Conservation (phyloP, 2,113 vertebrate species). For the Morphnarchus princeps region DNA sequence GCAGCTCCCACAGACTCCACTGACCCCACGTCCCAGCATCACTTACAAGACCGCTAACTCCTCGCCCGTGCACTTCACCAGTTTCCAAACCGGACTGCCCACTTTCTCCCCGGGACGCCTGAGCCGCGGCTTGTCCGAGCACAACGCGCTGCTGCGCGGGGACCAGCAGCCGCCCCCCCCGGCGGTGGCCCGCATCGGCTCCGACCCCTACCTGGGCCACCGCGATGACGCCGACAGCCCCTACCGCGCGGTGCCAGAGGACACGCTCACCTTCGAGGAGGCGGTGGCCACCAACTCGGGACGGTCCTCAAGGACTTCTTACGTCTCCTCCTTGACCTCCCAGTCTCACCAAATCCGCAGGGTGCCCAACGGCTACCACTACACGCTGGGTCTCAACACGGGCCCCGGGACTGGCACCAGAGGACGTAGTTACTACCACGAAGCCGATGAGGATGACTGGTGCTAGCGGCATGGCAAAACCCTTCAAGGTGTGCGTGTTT, state of each 20-base stretch:
- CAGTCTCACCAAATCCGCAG: slow-evolving; percentile 82
- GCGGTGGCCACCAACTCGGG: slow-evolving; percentile 83
- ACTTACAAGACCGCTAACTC: slow-evolving; percentile 94
- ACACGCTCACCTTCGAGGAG: slow-evolving; percentile 86
- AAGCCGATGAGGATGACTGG: slow-evolving; percentile 88
- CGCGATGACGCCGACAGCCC: slow-evolving; percentile 59
- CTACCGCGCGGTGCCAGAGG: slow-evolving; percentile 73
- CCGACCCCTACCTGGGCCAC: slow-evolving; percentile 87
- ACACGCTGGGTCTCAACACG: slow-evolving; percentile 77
- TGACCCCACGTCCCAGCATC: slow-evolving; percentile 89
- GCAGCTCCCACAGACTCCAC: slow-evolving; percentile 92
- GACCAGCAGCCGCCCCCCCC: slow-evolving; percentile 71
- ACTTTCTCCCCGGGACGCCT: slow-evolving; percentile 83
- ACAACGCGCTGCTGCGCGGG: slow-evolving; percentile 81
- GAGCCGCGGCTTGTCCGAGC: slow-evolving; percentile 89
- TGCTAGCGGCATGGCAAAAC: slow-evolving; percentile 84
- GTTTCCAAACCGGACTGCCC: slow-evolving; percentile 63
- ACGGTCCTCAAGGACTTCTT: slow-evolving; percentile 81
- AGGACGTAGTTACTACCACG: slow-evolving; percentile 82
- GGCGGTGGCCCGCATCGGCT: slow-evolving; percentile 82
- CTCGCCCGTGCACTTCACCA: slow-evolving; percentile 86
- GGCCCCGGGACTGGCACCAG: slow-evolving; percentile 69
- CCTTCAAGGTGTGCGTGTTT: neutral
- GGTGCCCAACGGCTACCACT: slow-evolving; percentile 90
- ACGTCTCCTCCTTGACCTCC: slow-evolving; percentile 79